Evolutionary conservation across 2,113 vertebrate genomes (phyloP).

Genomic region (Herpetotheres cachinnans): DNA sequence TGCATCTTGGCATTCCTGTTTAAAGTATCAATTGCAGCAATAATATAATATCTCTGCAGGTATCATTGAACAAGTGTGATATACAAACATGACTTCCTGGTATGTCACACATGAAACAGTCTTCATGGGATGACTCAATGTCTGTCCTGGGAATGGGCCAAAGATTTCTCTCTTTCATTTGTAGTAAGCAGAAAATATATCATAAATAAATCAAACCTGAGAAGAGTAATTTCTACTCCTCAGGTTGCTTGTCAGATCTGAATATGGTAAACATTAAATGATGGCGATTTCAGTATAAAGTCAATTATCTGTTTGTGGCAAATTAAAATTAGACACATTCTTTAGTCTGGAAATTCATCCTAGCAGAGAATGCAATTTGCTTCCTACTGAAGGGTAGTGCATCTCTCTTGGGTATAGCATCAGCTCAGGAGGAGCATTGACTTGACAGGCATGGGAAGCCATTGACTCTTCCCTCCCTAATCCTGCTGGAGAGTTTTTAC

Average conservation of each 20-base stretch:
- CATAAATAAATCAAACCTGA: background rate
- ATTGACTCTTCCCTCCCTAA: background rate
- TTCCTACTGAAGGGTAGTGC: background rate
- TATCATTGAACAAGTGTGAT: background rate
- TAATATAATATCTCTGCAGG: background rate
- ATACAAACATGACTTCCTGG: background rate
- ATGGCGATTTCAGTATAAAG: conserved; percentile 42
- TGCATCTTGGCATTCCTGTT: background rate
- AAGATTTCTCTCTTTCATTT: background rate
- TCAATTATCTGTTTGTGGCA: conserved; percentile 41
- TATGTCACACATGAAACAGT: background rate
- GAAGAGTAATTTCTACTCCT: background rate
- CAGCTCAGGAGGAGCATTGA: background rate
- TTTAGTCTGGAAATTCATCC: conserved; percentile 14
- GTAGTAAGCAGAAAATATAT: background rate
- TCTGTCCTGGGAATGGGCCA: background rate
- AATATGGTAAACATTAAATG: background rate
- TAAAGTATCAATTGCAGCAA: background rate
- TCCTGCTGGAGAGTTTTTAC: background rate
- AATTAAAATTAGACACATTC: conserved; percentile 55
- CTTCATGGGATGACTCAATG: accelerated
- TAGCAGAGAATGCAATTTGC: background rate
- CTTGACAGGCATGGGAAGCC: conserved; percentile 6
- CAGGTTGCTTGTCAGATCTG: background rate
- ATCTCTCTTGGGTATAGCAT: background rate